A percentile compares a stretch with the other conserved stretches of the same genome.
Evolutionary conservation across 2,113 vertebrate genomes (phyloP).

Genomic region (Microtus ochrogaster): DNA sequence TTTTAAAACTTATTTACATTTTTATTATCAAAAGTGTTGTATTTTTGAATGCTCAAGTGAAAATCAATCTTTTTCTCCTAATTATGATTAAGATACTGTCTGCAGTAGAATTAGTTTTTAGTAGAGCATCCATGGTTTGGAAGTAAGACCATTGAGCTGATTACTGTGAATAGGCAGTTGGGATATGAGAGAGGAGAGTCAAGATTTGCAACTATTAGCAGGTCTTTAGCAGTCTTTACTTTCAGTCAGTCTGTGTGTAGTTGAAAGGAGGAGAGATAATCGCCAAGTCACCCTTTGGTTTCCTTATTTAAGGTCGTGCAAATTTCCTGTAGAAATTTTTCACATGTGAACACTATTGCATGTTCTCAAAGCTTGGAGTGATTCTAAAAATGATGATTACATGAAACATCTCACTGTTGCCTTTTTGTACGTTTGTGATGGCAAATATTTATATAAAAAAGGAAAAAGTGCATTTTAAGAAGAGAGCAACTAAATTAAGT

Average conservation of each 20-base stretch:
- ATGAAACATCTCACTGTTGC: constrained; percentile 4
- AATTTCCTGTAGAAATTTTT: neutral
- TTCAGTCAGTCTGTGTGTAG: neutral
- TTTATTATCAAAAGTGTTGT: neutral
- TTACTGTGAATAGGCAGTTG: neutral
- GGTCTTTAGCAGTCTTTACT: neutral
- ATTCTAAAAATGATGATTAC: constrained; percentile 21
- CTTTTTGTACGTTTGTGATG: constrained; percentile 38
- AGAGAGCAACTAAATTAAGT: neutral
- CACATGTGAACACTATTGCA: neutral
- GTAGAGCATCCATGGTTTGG: neutral
- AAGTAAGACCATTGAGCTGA: neutral
- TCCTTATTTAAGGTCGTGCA: constrained; percentile 6
- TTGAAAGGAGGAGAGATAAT: neutral
- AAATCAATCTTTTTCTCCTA: neutral
- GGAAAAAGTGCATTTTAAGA: neutral
- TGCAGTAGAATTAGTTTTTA: neutral
- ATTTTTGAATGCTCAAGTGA: neutral
- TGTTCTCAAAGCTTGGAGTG: neutral
- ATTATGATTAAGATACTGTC: neutral
- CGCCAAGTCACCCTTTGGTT: neutral
- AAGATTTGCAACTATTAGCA: constrained; percentile 33
- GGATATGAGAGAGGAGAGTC: constrained; percentile 34
- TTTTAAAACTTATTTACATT: neutral
- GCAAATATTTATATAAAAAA: neutral